These are phyloP conservation scores for Propithecus perrieri DNA, from an alignment of 2,797 vertebrate genomes.

Conservation along the genomic window DNA sequence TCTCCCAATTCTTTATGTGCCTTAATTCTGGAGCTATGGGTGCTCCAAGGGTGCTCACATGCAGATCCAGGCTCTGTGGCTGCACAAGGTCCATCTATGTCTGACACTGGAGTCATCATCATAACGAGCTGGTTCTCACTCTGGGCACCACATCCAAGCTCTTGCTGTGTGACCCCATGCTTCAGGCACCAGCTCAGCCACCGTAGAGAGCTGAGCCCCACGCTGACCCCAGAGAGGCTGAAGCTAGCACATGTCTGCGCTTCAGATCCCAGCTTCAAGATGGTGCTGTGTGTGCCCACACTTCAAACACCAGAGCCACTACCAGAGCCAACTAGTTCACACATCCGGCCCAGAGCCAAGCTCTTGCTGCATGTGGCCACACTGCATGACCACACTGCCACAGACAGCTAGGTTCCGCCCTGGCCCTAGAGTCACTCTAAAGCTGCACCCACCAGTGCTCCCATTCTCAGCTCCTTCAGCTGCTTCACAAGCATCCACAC, in stretches of 20 bases:
- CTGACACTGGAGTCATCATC: not conserved
- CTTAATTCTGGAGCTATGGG: not conserved
- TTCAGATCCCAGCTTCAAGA: not conserved
- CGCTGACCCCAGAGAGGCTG: rapidly evolving
- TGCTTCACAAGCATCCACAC: not conserved
- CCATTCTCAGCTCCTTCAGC: not conserved
- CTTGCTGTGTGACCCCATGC: too few species aligned
- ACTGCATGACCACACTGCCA: not conserved
- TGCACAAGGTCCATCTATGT: not conserved
- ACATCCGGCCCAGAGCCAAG: not conserved
- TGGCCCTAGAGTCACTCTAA: not conserved
- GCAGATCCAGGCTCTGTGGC: not conserved
- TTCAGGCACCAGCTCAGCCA: not conserved
- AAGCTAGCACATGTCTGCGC: not conserved
- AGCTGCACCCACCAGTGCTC: not conserved
- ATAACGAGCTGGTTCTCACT: not conserved
- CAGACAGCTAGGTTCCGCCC: not conserved
- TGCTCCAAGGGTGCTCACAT: not conserved
- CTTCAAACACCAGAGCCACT: not conserved
- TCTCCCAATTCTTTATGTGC: too few species aligned
- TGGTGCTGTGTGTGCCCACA: not conserved
- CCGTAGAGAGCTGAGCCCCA: too few species aligned
- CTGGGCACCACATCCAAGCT: not conserved
- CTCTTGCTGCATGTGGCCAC: not conserved
- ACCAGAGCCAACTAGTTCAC: not conserved